Evolutionary conservation across 1,140 invertebrate genomes (phyloP), one percentile per base, ranked within the genome.

Genomic region (Drosophila athabasca): DNA sequence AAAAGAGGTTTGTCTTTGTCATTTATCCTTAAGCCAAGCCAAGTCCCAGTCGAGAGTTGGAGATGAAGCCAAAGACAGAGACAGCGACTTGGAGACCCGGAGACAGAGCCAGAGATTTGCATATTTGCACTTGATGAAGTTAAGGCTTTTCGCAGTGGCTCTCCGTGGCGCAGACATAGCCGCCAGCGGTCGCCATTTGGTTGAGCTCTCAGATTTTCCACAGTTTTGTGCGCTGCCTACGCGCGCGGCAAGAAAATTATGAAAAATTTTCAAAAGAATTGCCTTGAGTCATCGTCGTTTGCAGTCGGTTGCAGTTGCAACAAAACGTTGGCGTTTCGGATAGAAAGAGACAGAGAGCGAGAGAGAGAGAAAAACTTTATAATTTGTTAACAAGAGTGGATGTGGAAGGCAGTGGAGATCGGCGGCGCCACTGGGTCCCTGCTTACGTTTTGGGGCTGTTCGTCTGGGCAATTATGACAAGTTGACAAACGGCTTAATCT

Each of bases 401-500:
- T 62, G 11, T 57, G 68, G 74, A 71, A 65, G 11, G 35, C 11
- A 39, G 11, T 0, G 35, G 83, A 78, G 61, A 59, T 65, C 75
- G 83, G 74, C 82, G 82, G 74, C 82, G 82, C 76, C 80, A 64
- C 22, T 31, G 60, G 54, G 57, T 64, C 53, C 66, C 55, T 39
- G 35, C 35, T 13, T 39, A 39, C 9, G 35, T 39, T 39, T 48
- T 53, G 45, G 68, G 31, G 31, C 31, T 31, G 31, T 31, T 31
- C 31, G 31, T 72, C 73, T 77, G 35, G 67, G 76, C 79, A 79
- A 83, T 88, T 88, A 88, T 88, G 83, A 88, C 83, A 88, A 88
- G 84, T 88, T 88, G 83, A 88, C 83, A 88, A 88, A 88, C 83
- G 84, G 79, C 83, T 88, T 88, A 88, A 88, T 88, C 83, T 87